phyloP scores from a whole-genome alignment of 35 echinoderm and acorn worm species.

The Holothuria glaberrima region DNA sequence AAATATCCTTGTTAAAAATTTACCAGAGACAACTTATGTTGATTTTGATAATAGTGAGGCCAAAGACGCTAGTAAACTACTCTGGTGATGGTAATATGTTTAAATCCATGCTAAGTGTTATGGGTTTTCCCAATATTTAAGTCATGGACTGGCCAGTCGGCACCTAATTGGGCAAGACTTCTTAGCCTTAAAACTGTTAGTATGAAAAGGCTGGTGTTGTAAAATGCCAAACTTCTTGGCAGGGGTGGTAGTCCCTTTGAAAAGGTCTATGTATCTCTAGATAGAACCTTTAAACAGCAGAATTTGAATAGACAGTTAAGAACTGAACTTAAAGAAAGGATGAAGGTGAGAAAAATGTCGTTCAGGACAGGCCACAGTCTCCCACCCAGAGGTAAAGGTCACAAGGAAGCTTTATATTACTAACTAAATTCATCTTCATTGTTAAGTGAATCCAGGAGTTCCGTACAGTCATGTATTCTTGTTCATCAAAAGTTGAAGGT shows the following conservation, averaged over 20 bases:
- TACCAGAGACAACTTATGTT: neutral
- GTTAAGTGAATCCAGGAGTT: too few relatives aligned
- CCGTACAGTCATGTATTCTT: too few relatives aligned
- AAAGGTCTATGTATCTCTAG: neutral
- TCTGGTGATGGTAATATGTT: conserved; percentile 1
- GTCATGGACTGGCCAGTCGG: neutral
- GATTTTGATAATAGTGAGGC: neutral
- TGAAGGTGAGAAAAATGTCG: neutral
- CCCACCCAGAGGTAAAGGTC: too few relatives aligned
- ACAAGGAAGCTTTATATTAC: neutral
- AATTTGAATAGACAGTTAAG: too few relatives aligned
- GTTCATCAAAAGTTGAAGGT: neutral
- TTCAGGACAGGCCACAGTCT: neutral
- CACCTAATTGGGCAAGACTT: neutral
- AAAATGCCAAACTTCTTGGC: too few relatives aligned
- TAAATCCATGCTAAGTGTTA: too few relatives aligned
- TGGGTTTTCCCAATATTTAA: too few relatives aligned
- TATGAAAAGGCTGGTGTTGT: too few relatives aligned
- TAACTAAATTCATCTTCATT: neutral
- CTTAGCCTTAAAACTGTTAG: neutral
- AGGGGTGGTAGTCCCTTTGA: neutral
- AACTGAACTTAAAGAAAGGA: neutral
- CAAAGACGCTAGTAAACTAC: neutral
- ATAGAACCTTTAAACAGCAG: too few relatives aligned
- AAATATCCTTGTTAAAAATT: neutral